Evolutionary conservation across 2,113 vertebrate species (phyloP), one percentile per base, ranked within the genome.

Genomic region (Lagopus muta): DNA sequence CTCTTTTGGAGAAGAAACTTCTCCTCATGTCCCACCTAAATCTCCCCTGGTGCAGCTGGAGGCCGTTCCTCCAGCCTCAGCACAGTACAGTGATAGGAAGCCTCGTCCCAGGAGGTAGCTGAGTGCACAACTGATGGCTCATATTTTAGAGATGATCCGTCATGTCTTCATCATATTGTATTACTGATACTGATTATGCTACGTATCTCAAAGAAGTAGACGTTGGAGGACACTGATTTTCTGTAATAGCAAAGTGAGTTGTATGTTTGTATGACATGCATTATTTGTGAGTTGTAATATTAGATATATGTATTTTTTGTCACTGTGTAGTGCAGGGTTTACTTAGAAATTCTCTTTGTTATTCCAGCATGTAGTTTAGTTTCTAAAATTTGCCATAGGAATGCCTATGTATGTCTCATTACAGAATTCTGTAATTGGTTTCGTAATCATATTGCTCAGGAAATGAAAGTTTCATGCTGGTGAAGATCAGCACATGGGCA

Each of bases 211-310:
- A 76, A 1, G n/a, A 76, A 1, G 50, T 90, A 81, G 94, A 18
- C 22, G 12, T 82, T 70, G 83, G 52, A 94, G 82, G 60, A 72
- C 90, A 55, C 66, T 81, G 81, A 55, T 73, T 48, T 65, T 91
- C 95, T 95, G 47, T 75, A 76, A 62, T 55, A 88, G 72, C 61
- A 87, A 61, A 94, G 71, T 38, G 57, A 42, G 54, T 89, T 82
- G 67, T 92, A 17, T 54, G 75, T 94, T 94, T 64, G 3, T 82
- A 43, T 61, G 61, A 74, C 57, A 84, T 65, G 18, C 58, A 71
- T 82, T 7, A 13, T 7, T 78, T 55, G 36, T 83, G 89, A 90
- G 65, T 45, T 76, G 4, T 16, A 58, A 4, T 21, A 58, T 42
- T 28, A 58, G 43, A 74, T 43, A 6, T 43, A 43, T 43, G 16